Percentiles rank a stretch among this genome's conserved stretches.
These are phyloP conservation scores for Rhinoderma darwinii DNA, from an alignment of 2,113 vertebrate genomes.

Conservation along the genomic window DNA sequence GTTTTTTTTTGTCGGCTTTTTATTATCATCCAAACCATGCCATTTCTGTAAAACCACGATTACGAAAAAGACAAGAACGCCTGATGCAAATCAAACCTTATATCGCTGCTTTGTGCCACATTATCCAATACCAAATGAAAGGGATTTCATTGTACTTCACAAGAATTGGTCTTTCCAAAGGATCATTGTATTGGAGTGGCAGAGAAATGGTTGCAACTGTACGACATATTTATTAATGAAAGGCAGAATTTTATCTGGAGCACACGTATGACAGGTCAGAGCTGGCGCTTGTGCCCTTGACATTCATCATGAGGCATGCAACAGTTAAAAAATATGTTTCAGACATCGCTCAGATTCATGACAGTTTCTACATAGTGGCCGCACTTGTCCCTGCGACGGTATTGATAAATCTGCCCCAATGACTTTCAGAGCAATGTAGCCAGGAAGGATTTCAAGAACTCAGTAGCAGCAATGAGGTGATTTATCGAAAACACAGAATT, in stretches of 20 bases:
- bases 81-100: too few relatives aligned
- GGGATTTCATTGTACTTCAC: too few relatives aligned
- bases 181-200: too few relatives aligned
- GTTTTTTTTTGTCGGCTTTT: too few relatives aligned
- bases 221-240: not conserved
- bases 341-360: not conserved
- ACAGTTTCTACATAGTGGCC: not conserved
- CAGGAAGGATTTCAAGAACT: not conserved
- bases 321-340: not conserved
- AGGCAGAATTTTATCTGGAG: not conserved
- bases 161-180: too few relatives aligned
- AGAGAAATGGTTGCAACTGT: not conserved
- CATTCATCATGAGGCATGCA: not conserved
- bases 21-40: too few relatives aligned
- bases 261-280: not conserved
- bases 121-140: too few relatives aligned
- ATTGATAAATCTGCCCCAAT: not conserved
- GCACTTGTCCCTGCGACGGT: not conserved
- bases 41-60: too few relatives aligned
- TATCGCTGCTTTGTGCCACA: too few relatives aligned
- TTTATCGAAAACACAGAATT: not conserved
- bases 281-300: not conserved
- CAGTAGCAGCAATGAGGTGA: not conserved
- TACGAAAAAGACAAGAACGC: too few relatives aligned
- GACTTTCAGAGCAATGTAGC: slow-evolving; percentile 2